Percentiles rank a stretch among this genome's conserved stretches.
Evolutionary conservation across 2,797 vertebrate species (phyloP).

Genomic region (Meriones psammophilus): DNA sequence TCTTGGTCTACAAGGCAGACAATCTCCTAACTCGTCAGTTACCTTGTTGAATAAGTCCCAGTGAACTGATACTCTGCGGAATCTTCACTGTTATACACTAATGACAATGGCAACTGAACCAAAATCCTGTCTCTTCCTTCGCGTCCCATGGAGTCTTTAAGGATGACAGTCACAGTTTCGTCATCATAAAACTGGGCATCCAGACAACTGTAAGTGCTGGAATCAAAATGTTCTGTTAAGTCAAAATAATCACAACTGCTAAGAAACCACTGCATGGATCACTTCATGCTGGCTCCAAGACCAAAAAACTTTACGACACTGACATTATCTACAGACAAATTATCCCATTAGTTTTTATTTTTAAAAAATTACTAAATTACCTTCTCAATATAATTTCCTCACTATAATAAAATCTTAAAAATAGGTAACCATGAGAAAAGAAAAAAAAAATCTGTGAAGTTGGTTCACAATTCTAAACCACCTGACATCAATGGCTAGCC

Average conservation of each 20-base stretch:
- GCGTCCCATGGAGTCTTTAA: slow-evolving; percentile 91
- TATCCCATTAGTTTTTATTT: background rate
- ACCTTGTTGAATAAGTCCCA: slow-evolving; percentile 93
- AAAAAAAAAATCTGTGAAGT: background rate
- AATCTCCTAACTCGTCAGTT: background rate
- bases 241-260: background rate
- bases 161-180: slow-evolving; percentile 95
- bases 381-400: background rate
- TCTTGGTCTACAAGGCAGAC: background rate
- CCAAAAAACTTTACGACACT: slow-evolving; percentile 7
- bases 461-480: slow-evolving; percentile 10
- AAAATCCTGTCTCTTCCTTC: slow-evolving; percentile 92
- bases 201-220: slow-evolving; percentile 92
- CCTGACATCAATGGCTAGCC: background rate
- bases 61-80: slow-evolving; percentile 87
- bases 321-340: slow-evolving; percentile 25
- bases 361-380: slow-evolving; percentile 25
- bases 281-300: background rate
- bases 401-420: slow-evolving; percentile 49
- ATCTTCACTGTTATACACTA: slow-evolving; percentile 90
- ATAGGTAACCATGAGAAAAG: background rate
- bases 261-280: background rate
- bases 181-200: slow-evolving; percentile 98
- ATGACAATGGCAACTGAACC: slow-evolving; percentile 94
- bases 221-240: slow-evolving; percentile 17